Evolutionary conservation across 2,113 vertebrate species (phyloP), one percentile per base, ranked within the genome.

Genomic region (Pedionomus torquatus): DNA sequence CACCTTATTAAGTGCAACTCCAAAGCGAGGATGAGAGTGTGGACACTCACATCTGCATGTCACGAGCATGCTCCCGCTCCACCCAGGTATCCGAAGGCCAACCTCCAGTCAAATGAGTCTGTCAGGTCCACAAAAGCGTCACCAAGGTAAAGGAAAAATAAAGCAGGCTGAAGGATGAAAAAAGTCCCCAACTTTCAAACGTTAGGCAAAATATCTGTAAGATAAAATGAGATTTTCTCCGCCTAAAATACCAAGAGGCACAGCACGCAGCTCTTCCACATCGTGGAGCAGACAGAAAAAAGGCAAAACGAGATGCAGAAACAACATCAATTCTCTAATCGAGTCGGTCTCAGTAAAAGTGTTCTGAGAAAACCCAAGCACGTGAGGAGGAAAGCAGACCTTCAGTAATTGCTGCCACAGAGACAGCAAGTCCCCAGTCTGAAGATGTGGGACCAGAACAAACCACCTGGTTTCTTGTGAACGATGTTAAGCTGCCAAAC

Each of bases 1-100:
- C 28, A 86, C 28, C 24, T 66, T 26, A n/a, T 46, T 23, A 69
- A 78, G 16, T 33, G 14, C 77, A 37, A 12, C 24, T 54, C 16
- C 46, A 52, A 52, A 71, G 54, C 10, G 18, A 83, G n/a, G 68
- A 44, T 35, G 30, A n/a, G n/a, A n/a, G n/a, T n/a, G 18, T 30
- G 33, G n/a, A 19, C 0, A 0, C 55, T 13, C 26, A 58, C 0
- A 3, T 41, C 65, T 66, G 60, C 30, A 31, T 23, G 24, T 11
- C 7, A 13, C 1, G 0, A 69, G n/a, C 18, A 20, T 8, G 17
- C 3, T 57, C 23, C 74, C 26, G 13, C 33, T 71, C 39, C 46
- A 65, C 16, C 11, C 15, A 11, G 7, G 13, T 8, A 4, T n/a
- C 35, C 51, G 30, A 78, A 82, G 39, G 15, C 35, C 17, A 11